Conservation (phyloP, 2,797 vertebrate genomes). For the Coccyzus lansbergi region DNA sequence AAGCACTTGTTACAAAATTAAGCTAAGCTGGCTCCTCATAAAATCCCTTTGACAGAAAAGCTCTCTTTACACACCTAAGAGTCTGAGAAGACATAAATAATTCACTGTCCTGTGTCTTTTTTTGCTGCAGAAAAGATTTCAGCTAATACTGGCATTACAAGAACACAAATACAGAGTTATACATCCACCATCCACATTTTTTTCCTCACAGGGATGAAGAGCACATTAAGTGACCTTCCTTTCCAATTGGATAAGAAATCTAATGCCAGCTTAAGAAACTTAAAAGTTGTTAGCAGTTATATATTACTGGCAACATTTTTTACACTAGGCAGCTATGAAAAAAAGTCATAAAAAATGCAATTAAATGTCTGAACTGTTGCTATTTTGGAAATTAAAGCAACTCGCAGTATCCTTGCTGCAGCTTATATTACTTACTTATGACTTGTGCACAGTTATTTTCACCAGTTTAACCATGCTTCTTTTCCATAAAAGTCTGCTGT, state of each 20-base stretch:
- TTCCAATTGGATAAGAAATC: slow-evolving; percentile 66
- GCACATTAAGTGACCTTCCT: slow-evolving; percentile 28
- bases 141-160: not conserved
- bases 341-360: slow-evolving; percentile 77
- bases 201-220: not conserved
- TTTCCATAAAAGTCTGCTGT: slow-evolving; percentile 79
- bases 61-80: not conserved
- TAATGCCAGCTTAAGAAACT: slow-evolving; percentile 63
- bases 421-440: slow-evolving; percentile 77
- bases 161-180: not conserved
- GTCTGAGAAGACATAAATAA: slow-evolving; percentile 4
- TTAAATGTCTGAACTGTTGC: slow-evolving; percentile 81
- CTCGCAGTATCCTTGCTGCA: slow-evolving; percentile 70
- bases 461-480: slow-evolving; percentile 79
- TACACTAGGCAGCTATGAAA: slow-evolving; percentile 73
- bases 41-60: not conserved
- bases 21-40: not conserved
- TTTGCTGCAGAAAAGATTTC: not conserved
- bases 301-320: slow-evolving; percentile 79
- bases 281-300: slow-evolving; percentile 76
- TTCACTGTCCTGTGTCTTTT: not conserved
- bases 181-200: not conserved
- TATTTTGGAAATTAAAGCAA: slow-evolving; percentile 81
- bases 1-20: not conserved
- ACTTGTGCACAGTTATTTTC: slow-evolving; percentile 77